Evolutionary conservation across 2,797 vertebrate genomes (phyloP), one percentile per base, ranked within the genome.

Genomic region (Cryptoblepharus egeriae): DNA sequence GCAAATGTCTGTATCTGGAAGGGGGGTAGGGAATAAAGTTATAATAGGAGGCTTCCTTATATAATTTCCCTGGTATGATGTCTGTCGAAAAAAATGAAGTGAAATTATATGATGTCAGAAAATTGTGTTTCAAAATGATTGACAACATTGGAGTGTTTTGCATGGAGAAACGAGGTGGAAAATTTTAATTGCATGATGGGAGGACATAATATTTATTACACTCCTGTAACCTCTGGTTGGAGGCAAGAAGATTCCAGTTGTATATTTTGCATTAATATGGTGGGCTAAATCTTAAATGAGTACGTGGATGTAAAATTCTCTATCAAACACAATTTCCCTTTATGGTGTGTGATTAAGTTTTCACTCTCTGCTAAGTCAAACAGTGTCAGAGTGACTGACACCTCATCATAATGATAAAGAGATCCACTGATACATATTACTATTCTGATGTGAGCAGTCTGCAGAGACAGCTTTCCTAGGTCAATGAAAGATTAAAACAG

Each of bases 171-270:
- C 94, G 95, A 96, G 93, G 96, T 94, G 95, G 95, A 96, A 96
- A 96, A 95, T 96, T 96, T 96, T 96, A 96, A 96, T 96, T 96
- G 96, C 95, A 94, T 94, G 96, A 95, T 93, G 94, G 94, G 94
- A 96, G 95, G 94, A 95, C 95, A 96, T 95, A 96, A 96, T 96
- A 96, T 96, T 96, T 96, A 96, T 96, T 95, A 96, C 95, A 95
- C 95, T 93, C 94, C 94, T 94, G 92, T 96, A 96, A 95, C 95
- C 94, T 95, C 93, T 87, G 91, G 92, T 90, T 93, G 93, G 92
- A 94, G 92, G 71, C 90, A 95, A 91, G 91, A 95, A 94, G 93
- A 94, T 94, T 93, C 55, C 93, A 82, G 89, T 95, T 95, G 94
- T 93, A 93, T 92, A 94, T 95, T 94, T 95, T 90, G 82, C 90